Evolutionary conservation across 1,140 invertebrate species (phyloP).

Genomic region (Scaptomyza hsui): DNA sequence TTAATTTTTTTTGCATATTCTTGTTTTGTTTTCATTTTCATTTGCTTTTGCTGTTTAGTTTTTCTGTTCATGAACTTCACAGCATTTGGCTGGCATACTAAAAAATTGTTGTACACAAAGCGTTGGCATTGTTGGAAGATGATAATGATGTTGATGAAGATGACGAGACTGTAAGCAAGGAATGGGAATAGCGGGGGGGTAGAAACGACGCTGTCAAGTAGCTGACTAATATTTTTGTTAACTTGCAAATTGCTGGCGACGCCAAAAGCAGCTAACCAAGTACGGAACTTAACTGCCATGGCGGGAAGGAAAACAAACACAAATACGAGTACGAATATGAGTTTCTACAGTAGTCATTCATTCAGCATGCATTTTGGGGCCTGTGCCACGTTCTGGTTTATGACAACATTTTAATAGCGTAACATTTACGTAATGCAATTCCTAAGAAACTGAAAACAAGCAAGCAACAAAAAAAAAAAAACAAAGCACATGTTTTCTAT

Average conservation of each 20-base stretch:
- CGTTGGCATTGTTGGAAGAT: slow-evolving; percentile 51
- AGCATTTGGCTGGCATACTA: slow-evolving; percentile 14
- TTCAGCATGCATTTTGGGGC: slow-evolving; percentile 38
- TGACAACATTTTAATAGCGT: slow-evolving; percentile 46
- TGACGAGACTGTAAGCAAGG: slow-evolving; percentile 9
- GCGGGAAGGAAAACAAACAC: background rate
- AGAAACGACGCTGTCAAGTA: slow-evolving; percentile 56
- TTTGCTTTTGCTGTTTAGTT: slow-evolving; percentile 49
- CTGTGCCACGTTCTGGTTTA: slow-evolving; percentile 50
- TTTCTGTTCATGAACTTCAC: slow-evolving; percentile 72
- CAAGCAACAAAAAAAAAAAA: slow-evolving; percentile 6
- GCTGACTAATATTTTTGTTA: slow-evolving; percentile 66
- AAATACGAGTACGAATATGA: background rate
- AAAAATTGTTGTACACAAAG: slow-evolving; percentile 55
- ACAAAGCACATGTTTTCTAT: slow-evolving; percentile 15
- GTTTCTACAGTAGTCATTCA: slow-evolving; percentile 3
- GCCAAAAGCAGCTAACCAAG: slow-evolving; percentile 15
- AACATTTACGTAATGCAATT: slow-evolving; percentile 56
- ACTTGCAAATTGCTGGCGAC: slow-evolving; percentile 47
- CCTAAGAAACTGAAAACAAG: slow-evolving; percentile 27
- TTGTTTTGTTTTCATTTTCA: slow-evolving; percentile 35
- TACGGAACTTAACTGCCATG: slow-evolving; percentile 1
- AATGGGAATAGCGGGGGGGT: background rate
- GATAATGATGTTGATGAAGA: slow-evolving; percentile 8
- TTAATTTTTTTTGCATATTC: background rate